These are phyloP conservation scores for Catharus fuscescens DNA, from an alignment of 2,113 vertebrate species.

Conservation along the genomic window DNA sequence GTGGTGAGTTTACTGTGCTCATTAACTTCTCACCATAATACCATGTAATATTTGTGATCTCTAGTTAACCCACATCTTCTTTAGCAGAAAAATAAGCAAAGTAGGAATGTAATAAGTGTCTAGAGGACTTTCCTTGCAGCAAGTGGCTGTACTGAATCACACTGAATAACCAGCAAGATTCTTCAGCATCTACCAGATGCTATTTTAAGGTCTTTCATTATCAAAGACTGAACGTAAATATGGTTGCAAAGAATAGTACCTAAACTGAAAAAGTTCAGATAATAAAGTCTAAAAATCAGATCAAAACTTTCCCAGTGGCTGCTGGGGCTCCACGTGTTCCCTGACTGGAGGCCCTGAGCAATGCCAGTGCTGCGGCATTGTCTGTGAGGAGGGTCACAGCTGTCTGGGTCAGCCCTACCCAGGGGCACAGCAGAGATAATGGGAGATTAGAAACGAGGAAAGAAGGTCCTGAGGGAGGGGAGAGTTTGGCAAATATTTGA, in stretches of 20 bases:
- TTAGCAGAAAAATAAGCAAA: not conserved
- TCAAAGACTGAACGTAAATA: not conserved
- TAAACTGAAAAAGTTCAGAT: not conserved
- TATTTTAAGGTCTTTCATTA: not conserved
- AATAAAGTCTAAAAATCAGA: not conserved
- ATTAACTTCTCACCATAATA: not conserved
- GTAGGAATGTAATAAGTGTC: not conserved
- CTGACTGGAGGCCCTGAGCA: rapidly evolving
- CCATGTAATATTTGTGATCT: not conserved
- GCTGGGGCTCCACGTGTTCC: not conserved
- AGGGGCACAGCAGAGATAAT: rapidly evolving
- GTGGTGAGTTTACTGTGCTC: not conserved
- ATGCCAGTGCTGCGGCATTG: rapidly evolving
- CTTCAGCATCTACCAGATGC: not conserved
- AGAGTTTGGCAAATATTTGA: not conserved
- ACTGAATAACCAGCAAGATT: not conserved
- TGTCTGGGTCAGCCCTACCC: not conserved
- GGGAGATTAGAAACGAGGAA: no score
- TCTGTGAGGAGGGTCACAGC: not conserved
- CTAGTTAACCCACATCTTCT: not conserved
- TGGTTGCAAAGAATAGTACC: not conserved
- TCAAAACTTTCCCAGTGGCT: not conserved
- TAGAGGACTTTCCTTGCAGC: not conserved
- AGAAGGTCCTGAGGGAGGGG: no score
- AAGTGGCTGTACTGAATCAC: not conserved